Conservation (phyloP, 2,888 invertebrate genomes). For the Masnerella sp. region DNA sequence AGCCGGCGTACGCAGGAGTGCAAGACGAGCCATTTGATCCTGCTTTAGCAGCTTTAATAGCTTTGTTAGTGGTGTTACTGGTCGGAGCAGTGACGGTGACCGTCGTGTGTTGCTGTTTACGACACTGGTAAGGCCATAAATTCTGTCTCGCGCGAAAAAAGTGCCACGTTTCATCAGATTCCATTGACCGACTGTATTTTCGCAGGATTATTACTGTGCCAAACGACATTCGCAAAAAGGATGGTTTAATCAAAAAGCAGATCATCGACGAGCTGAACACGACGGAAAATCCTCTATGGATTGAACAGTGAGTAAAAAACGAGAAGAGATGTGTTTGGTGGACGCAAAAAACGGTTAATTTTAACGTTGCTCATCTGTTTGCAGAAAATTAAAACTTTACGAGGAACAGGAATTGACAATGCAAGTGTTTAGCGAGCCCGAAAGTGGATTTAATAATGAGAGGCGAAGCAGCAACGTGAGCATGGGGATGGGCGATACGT, state of each 20-base stretch:
- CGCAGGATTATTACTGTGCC: slow-evolving; percentile 88
- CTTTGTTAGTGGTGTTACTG: slow-evolving; percentile 89
- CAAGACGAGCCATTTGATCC: slow-evolving; percentile 90
- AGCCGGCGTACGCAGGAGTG: slow-evolving; percentile 83
- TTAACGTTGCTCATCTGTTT: slow-evolving; percentile 22
- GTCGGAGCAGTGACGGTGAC: slow-evolving; percentile 92
- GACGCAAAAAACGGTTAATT: slow-evolving; percentile 6
- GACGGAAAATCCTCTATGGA: slow-evolving; percentile 95
- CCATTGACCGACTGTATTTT: slow-evolving; percentile 1
- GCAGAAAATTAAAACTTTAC: slow-evolving; percentile 89
- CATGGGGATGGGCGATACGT: slow-evolving; percentile 75
- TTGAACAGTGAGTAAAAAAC: slow-evolving; percentile 92
- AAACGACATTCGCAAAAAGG: slow-evolving; percentile 89
- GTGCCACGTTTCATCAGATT: not conserved
- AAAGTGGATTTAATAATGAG: slow-evolving; percentile 80
- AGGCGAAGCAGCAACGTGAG: slow-evolving; percentile 79
- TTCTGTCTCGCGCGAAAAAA: slow-evolving; percentile 3
- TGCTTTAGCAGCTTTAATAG: slow-evolving; percentile 90
- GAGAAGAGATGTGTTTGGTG: slow-evolving; percentile 8
- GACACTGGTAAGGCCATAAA: slow-evolving; percentile 83
- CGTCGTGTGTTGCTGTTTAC: slow-evolving; percentile 91
- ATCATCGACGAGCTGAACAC: slow-evolving; percentile 92
- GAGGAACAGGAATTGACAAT: slow-evolving; percentile 95
- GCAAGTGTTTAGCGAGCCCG: slow-evolving; percentile 92
- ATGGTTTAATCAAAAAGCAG: slow-evolving; percentile 89